Percentiles rank a stretch among this genome's conserved stretches.
Conservation (phyloP, 2,888 invertebrate genomes). For the Baronia brevicornis region DNA sequence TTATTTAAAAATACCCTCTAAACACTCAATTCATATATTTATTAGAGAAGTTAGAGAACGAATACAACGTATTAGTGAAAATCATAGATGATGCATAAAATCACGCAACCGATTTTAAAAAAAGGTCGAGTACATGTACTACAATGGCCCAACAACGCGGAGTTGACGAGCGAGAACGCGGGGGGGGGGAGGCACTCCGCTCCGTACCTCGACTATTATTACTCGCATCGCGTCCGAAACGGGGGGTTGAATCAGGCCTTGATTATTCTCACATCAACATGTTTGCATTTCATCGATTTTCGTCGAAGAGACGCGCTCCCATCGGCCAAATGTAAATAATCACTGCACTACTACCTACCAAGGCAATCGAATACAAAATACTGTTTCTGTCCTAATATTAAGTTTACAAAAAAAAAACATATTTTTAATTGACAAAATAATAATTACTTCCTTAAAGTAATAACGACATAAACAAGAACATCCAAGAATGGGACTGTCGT, state of each 20-base stretch:
- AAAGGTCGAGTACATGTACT: too few relatives aligned
- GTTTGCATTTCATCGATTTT: slow-evolving; percentile 67
- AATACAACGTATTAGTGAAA: too few relatives aligned
- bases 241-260: slow-evolving; percentile 57
- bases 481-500: too few relatives aligned
- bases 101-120: too few relatives aligned
- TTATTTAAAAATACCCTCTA: too few relatives aligned
- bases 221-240: slow-evolving; percentile 32
- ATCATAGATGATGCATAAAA: too few relatives aligned
- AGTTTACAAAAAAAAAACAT: too few relatives aligned
- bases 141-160: slow-evolving; percentile 10
- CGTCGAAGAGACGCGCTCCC: slow-evolving; percentile 26
- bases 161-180: slow-evolving; percentile 32
- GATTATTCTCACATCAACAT: slow-evolving; percentile 70
- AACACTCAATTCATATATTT: too few relatives aligned
- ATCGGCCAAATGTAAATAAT: slow-evolving; percentile 19
- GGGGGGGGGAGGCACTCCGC: slow-evolving; percentile 29
- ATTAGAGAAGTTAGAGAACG: too few relatives aligned
- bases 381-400: not conserved
- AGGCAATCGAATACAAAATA: slow-evolving; percentile 15
- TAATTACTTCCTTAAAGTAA: too few relatives aligned
- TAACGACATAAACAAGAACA: too few relatives aligned
- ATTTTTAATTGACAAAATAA: too few relatives aligned
- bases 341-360: slow-evolving; percentile 6
- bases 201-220: slow-evolving; percentile 55